Evolutionary conservation across 2,797 vertebrate genomes (phyloP).

Genomic region (Siniperca undulata): DNA sequence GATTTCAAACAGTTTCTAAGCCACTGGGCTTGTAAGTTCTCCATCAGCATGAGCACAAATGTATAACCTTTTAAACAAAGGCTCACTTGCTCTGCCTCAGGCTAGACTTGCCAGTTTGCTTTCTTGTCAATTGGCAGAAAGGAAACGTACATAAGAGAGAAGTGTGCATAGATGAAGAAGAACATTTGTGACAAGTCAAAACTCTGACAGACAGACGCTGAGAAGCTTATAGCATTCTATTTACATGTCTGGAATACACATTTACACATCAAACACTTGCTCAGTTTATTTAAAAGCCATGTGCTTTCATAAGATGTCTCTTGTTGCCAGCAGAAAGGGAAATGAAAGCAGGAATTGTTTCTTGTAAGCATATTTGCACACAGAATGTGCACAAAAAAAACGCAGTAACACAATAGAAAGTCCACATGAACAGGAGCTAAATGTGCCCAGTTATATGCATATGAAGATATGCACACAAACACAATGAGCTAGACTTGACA

Average conservation of each 20-base stretch:
- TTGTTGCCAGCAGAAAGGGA: conserved; percentile 46
- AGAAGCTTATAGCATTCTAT: conserved; percentile 65
- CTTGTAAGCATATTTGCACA: conserved; percentile 47
- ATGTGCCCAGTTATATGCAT: conserved; percentile 28
- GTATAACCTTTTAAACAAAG: conserved; percentile 80
- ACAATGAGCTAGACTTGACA: conserved; percentile 23
- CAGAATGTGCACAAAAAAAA: conserved; percentile 29
- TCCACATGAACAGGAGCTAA: conserved; percentile 32
- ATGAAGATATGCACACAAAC: conserved; percentile 19
- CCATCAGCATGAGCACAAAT: conserved; percentile 68
- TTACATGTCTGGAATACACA: conserved; percentile 72
- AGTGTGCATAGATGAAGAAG: conserved; percentile 63
- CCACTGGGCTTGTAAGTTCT: conserved; percentile 52
- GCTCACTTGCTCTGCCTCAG: conserved; percentile 71
- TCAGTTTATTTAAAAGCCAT: conserved; percentile 68
- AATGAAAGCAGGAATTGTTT: conserved; percentile 49
- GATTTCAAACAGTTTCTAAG: conserved; percentile 37
- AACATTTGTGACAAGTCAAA: conserved; percentile 72
- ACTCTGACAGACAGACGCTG: conserved; percentile 68
- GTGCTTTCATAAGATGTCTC: conserved; percentile 51
- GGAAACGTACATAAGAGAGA: conserved; percentile 64
- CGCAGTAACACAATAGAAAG: conserved; percentile 27
- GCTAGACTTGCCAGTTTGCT: conserved; percentile 75
- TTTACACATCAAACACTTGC: conserved; percentile 81
- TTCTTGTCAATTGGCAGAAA: conserved; percentile 76